These are phyloP conservation scores for Conchocele bisecta DNA, from an alignment of 2,888 invertebrate species.

Conservation along the genomic window DNA sequence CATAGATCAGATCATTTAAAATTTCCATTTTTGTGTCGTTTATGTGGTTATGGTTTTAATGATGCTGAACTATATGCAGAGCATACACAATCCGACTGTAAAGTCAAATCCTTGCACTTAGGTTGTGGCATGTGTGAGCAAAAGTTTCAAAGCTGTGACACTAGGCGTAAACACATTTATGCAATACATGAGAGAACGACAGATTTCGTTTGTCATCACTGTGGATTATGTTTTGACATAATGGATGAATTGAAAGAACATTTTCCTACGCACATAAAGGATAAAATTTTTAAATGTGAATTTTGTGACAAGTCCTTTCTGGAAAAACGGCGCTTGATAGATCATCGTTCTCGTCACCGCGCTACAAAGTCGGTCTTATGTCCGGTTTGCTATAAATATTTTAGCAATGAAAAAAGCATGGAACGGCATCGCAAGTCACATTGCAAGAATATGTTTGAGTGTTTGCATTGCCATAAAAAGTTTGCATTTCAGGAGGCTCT, in stretches of 20 bases:
- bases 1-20: slow-evolving; percentile 42
- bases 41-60: slow-evolving; percentile 49
- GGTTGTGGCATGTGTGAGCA: slow-evolving; percentile 39
- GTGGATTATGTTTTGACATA: slow-evolving; percentile 31
- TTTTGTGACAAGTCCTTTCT: slow-evolving; percentile 42
- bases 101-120: slow-evolving; percentile 23
- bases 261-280: slow-evolving; percentile 28
- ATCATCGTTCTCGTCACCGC: slow-evolving; percentile 40
- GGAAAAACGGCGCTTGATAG: slow-evolving; percentile 50
- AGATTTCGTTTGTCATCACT: slow-evolving; percentile 45
- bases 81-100: slow-evolving; percentile 35
- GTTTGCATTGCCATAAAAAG: slow-evolving; percentile 42
- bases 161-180: slow-evolving; percentile 45
- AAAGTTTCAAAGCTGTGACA: slow-evolving; percentile 43
- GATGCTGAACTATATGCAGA: slow-evolving; percentile 21
- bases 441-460: slow-evolving; percentile 18
- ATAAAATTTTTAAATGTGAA: slow-evolving; percentile 47
- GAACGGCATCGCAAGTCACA: slow-evolving; percentile 50
- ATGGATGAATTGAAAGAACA: slow-evolving; percentile 27
- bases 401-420: slow-evolving; percentile 43
- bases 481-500: slow-evolving; percentile 35
- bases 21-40: slow-evolving; percentile 34
- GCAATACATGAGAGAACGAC: slow-evolving; percentile 29
- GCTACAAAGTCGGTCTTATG: slow-evolving; percentile 35
- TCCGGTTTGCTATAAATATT: slow-evolving; percentile 39